Percentiles rank a stretch among this genome's conserved stretches.
Conservation (phyloP, 2,797 vertebrate genomes). For the Bradypodion ventrale region DNA sequence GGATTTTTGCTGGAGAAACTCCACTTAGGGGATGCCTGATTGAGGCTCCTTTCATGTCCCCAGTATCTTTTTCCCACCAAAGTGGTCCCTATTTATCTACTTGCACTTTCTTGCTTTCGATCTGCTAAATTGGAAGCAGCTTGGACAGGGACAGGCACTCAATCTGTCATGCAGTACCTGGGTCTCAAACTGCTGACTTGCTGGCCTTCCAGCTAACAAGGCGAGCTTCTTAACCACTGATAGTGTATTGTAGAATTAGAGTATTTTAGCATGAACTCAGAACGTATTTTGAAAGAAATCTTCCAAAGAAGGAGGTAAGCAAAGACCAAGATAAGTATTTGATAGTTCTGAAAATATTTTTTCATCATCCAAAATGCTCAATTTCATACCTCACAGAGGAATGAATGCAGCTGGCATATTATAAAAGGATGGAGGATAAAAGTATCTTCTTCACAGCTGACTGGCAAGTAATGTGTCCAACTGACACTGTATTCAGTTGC, state of each 20-base stretch:
- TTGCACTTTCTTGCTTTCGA: too few relatives aligned
- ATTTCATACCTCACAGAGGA: constrained; percentile 52
- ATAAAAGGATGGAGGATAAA: constrained; percentile 45
- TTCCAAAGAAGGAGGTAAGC: constrained; percentile 56
- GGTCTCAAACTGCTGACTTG: too few relatives aligned
- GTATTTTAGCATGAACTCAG: constrained; percentile 39
- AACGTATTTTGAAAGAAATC: constrained; percentile 52
- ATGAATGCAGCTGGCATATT: constrained; percentile 52
- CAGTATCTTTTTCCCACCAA: too few relatives aligned
- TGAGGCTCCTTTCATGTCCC: too few relatives aligned
- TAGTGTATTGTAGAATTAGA: constrained; percentile 41
- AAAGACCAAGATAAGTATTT: constrained; percentile 48
- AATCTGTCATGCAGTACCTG: too few relatives aligned
- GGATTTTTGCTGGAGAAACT: too few relatives aligned
- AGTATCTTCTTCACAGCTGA: constrained; percentile 40
- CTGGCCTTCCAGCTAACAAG: too few relatives aligned
- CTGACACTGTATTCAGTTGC: constrained; percentile 44
- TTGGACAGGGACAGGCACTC: too few relatives aligned
- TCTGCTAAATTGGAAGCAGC: too few relatives aligned
- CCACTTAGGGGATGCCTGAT: too few relatives aligned
- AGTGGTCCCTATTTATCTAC: too few relatives aligned
- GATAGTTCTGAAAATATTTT: constrained; percentile 54
- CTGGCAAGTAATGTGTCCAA: constrained; percentile 19
- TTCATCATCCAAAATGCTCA: constrained; percentile 60
- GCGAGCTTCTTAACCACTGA: too few relatives aligned